A percentile compares a stretch with the other conserved stretches of the same genome.
Evolutionary conservation across 2,888 invertebrate genomes (phyloP).

Genomic region (Lordiphosa fenestrarum): DNA sequence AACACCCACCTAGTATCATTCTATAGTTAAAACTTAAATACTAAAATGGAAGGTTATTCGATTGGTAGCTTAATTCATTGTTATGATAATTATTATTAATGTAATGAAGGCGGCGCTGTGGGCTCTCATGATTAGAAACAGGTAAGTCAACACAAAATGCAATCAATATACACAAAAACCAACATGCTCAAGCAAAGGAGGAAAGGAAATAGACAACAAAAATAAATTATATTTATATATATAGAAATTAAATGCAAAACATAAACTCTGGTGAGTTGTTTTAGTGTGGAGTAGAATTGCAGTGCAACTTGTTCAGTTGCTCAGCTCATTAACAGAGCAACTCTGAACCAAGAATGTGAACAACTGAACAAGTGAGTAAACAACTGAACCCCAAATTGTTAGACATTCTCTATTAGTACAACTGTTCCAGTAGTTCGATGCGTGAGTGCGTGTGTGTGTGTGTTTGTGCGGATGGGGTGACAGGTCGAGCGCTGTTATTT

Average conservation of each 20-base stretch:
- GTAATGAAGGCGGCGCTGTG: constrained; percentile 20
- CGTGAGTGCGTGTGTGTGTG: not conserved
- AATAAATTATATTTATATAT: too few species aligned
- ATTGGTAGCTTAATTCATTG: constrained; percentile 11
- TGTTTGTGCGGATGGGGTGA: not conserved
- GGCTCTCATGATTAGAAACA: constrained; percentile 5
- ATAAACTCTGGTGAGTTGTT: too few species aligned
- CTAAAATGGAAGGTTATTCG: constrained; percentile 18
- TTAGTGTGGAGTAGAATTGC: too few species aligned
- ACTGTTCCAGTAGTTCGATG: constrained; percentile 11
- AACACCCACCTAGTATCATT: not conserved
- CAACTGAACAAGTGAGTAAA: too few species aligned
- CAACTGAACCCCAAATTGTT: not conserved
- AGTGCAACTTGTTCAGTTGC: too few species aligned
- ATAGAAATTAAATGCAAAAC: too few species aligned
- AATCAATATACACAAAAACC: not conserved
- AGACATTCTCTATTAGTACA: constrained; percentile 9
- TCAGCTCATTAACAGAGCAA: too few species aligned
- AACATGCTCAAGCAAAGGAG: constrained; percentile 8
- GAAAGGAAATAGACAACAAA: not conserved
- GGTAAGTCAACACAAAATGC: not conserved
- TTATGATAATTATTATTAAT: constrained; percentile 9
- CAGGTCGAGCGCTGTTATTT: constrained; percentile 37
- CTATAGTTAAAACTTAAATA: constrained; percentile 14
- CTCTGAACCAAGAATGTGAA: too few species aligned